phyloP scores from a whole-genome alignment of 1,140 invertebrate genomes.

The Helicorthomorpha holstii region DNA sequence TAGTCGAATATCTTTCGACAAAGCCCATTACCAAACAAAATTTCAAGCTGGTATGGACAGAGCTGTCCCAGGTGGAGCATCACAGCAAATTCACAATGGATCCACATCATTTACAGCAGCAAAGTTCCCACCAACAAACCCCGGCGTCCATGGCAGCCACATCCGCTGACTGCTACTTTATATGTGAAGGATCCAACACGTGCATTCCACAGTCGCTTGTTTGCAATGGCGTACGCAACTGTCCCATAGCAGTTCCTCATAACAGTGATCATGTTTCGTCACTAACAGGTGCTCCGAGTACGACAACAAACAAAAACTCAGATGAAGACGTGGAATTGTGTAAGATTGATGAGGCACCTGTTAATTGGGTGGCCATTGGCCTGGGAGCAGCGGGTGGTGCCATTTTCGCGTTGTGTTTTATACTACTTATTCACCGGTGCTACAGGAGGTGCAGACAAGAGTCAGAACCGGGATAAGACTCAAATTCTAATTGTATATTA shows the following conservation, averaged over 20 bases:
- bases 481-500: too few relatives aligned
- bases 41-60: constrained; percentile 76
- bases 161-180: constrained; percentile 43
- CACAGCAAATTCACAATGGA: constrained; percentile 5
- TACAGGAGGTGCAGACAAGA: constrained; percentile 14
- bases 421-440: constrained; percentile 32
- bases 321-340: constrained; percentile 48
- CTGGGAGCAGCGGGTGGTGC: constrained; percentile 27
- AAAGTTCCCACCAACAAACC: not conserved
- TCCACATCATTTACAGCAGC: too few relatives aligned
- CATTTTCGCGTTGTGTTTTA: constrained; percentile 26
- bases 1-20: constrained; percentile 3
- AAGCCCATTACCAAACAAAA: constrained; percentile 32
- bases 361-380: constrained; percentile 34
- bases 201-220: constrained; percentile 63
- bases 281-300: constrained; percentile 12
- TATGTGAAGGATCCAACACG: constrained; percentile 58
- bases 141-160: constrained; percentile 10
- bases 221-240: constrained; percentile 73
- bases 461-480: constrained; percentile 6
- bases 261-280: constrained; percentile 9
- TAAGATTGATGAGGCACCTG: constrained; percentile 16
- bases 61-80: constrained; percentile 52
- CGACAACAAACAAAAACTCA: constrained; percentile 24
- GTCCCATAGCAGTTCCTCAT: constrained; percentile 33